Percentiles rank a stretch among this genome's conserved stretches.
Conservation (phyloP, 2,113 vertebrate species). For the Trematomus loennbergii region DNA sequence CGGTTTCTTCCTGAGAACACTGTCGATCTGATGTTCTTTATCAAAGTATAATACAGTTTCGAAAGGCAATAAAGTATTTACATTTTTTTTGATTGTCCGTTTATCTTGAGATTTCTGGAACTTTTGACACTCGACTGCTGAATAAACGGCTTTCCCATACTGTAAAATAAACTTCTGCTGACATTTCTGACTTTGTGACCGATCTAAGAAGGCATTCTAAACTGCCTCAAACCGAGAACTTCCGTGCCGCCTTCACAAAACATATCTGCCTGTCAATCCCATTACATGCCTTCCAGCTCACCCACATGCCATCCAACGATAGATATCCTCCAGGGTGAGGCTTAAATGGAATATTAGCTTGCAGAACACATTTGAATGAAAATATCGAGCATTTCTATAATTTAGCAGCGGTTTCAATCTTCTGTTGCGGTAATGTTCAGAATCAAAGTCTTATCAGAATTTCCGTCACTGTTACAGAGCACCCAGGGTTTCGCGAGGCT, state of each 20-base stretch:
- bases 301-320: constrained; percentile 36
- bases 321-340: constrained; percentile 36
- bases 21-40: neutral
- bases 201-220: neutral
- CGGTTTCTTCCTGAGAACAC: constrained; percentile 20
- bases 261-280: constrained; percentile 36
- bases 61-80: neutral
- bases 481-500: constrained; percentile 10
- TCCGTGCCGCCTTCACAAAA: constrained; percentile 26
- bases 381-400: constrained; percentile 29
- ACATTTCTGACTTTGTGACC: neutral
- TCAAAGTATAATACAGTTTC: neutral
- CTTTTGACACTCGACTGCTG: neutral
- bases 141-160: neutral
- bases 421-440: constrained; percentile 6
- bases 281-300: constrained; percentile 40
- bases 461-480: constrained; percentile 16
- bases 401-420: neutral
- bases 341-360: constrained; percentile 44
- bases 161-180: neutral
- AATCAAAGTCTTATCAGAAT: constrained; percentile 31
- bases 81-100: neutral
- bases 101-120: neutral
- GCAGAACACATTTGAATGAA: constrained; percentile 21
- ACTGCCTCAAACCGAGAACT: constrained; percentile 35